Conservation (phyloP, 2,797 vertebrate genomes). For the Pempheris klunzingeri region DNA sequence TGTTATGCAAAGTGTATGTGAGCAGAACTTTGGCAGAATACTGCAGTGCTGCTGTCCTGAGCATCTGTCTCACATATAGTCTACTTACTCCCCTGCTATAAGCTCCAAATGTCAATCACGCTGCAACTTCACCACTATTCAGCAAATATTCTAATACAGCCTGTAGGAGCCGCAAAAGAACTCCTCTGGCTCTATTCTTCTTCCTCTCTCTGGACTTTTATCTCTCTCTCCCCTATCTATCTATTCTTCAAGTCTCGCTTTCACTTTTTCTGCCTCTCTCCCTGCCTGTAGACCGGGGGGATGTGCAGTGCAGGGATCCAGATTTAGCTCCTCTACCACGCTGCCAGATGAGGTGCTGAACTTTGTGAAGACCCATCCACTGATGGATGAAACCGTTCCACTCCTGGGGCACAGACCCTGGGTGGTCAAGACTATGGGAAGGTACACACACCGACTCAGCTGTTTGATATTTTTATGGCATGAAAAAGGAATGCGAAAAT, state of each 20-base stretch:
- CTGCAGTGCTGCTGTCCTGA: constrained; percentile 58
- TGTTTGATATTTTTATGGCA: constrained; percentile 17
- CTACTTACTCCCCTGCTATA: constrained; percentile 40
- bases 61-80: constrained; percentile 57
- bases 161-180: constrained; percentile 34
- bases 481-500: not conserved
- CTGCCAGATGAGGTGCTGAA: constrained; percentile 96
- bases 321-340: constrained; percentile 93
- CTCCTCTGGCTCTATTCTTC: constrained; percentile 37
- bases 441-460: constrained; percentile 79
- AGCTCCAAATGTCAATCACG: constrained; percentile 60
- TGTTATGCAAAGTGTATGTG: constrained; percentile 54
- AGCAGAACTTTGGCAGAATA: constrained; percentile 46
- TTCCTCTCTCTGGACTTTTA: constrained; percentile 21
- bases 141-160: constrained; percentile 63
- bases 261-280: constrained; percentile 11
- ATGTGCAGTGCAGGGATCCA: constrained; percentile 92
- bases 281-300: constrained; percentile 89
- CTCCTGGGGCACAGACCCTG: constrained; percentile 92
- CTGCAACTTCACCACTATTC: constrained; percentile 51
- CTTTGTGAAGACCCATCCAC: constrained; percentile 96
- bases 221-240: constrained; percentile 8
- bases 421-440: constrained; percentile 94
- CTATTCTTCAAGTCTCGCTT: not conserved
- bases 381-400: constrained; percentile 96